phyloP scores from a whole-genome alignment of 2,888 invertebrate species.

The Rutpela maculata region DNA sequence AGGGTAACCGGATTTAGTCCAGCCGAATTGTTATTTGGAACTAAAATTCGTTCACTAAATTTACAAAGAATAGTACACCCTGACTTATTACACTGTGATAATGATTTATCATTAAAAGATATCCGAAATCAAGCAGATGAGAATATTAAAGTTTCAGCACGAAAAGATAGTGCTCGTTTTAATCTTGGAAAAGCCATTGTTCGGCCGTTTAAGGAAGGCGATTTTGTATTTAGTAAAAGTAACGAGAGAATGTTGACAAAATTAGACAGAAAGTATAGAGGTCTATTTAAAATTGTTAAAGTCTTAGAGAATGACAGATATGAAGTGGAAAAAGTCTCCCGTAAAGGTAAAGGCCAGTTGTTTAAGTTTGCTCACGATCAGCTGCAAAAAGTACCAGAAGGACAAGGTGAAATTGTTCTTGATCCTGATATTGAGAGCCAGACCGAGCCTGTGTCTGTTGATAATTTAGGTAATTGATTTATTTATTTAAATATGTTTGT shows the following conservation, averaged over 20 bases:
- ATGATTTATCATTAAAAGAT: constrained; percentile 1
- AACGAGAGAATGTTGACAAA: constrained; percentile 35
- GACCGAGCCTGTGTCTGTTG: constrained; percentile 29
- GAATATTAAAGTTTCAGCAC: neutral
- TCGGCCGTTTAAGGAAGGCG: constrained; percentile 8
- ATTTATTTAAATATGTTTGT: neutral
- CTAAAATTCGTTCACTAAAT: constrained; percentile 33
- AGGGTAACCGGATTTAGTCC: constrained; percentile 30
- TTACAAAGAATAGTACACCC: neutral
- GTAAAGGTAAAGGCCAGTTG: constrained; percentile 8
- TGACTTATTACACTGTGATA: neutral
- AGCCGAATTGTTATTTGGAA: constrained; percentile 39
- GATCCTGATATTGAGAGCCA: constrained; percentile 8
- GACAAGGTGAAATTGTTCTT: constrained; percentile 20
- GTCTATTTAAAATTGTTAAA: constrained; percentile 29
- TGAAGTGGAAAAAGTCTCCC: constrained; percentile 1
- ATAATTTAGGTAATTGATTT: neutral
- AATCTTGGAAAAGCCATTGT: constrained; percentile 24
- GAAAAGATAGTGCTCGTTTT: neutral
- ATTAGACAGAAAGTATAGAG: constrained; percentile 27
- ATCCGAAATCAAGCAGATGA: constrained; percentile 4
- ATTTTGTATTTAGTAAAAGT: constrained; percentile 28
- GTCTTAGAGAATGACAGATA: constrained; percentile 27
- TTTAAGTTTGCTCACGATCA: constrained; percentile 33
- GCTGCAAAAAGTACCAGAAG: constrained; percentile 9